Base-by-base conservation (phyloP, 2,888 invertebrate species). In the Cantharis rufa region DNA sequence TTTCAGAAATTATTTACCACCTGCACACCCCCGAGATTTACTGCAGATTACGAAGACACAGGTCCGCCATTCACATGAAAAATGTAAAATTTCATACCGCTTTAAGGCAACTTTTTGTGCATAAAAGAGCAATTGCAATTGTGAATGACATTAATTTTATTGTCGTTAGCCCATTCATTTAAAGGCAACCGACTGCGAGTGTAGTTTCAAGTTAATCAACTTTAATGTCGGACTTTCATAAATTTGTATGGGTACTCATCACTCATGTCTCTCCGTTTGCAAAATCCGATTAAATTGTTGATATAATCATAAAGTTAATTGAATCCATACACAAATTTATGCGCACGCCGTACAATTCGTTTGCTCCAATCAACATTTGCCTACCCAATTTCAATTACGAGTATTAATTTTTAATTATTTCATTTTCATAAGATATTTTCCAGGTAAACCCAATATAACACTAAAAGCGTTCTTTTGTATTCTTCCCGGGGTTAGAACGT, bases 281-380 rank as follows among this genome's bases (percentile, higher is more conserved):
- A 70, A 73, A 76, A 76, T 76, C 76, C 70, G 76, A 76, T 76
- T 76, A 76, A 71, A 71, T 71, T 69, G 75, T 69, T 71, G 75
- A 75, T 75, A 69, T 75, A 75, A 75, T 75, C 75, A 71, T 48
- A 75, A 63, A 72, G 62, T 76, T 69, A 76, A 72, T 76, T 76
- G 76, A 76, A 72, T 76, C 62, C 62, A 69, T 63, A 71, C 28
- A 75, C 68, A n/a, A 15, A 48, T 27, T 66, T 71, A 62, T 69
- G 68, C 71, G 62, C 24, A 66, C 18, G 24, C 16, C 21, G 64
- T 21, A 10, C n/a, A 66, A 66, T 66, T 66, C 21, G 64, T n/a
- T 64, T 63, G 21, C 21, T n/a, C 13, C 13, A 21, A 18, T 64
- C 64, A 15, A 18, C 18, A 21, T 18, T 64, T 21, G 32, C 32